Evolutionary conservation across 2,113 vertebrate species (phyloP).

Genomic region (Leptobrachium leishanense): DNA sequence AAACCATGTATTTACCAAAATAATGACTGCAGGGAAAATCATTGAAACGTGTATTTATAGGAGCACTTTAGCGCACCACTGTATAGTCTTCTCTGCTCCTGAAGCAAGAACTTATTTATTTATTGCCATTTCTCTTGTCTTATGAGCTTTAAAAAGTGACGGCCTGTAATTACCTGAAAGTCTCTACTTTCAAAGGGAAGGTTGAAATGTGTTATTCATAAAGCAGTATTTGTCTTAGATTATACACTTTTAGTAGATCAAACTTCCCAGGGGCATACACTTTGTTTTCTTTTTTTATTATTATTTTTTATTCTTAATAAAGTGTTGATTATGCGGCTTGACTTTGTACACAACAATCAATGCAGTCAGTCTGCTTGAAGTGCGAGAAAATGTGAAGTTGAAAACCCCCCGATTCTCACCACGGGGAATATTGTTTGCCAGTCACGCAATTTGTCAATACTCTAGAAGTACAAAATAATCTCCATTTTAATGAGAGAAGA

Average conservation of each 20-base stretch:
- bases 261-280: background rate
- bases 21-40: too few species aligned
- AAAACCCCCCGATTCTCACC: conserved; percentile 21
- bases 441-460: conserved; percentile 37
- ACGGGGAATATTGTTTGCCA: conserved; percentile 28
- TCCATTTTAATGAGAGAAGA: conserved; percentile 45
- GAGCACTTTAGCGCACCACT: too few species aligned
- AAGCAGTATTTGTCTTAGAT: background rate
- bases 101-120: too few species aligned
- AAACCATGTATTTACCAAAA: too few species aligned
- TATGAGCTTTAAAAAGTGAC: background rate
- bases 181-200: background rate
- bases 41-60: too few species aligned
- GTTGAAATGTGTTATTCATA: background rate
- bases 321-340: conserved; percentile 28
- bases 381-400: conserved; percentile 14
- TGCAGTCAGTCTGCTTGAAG: conserved; percentile 24
- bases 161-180: background rate
- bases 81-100: too few species aligned
- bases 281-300: background rate
- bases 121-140: too few species aligned
- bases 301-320: conserved; percentile 18
- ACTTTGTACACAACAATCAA: conserved; percentile 14
- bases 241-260: conserved; percentile 4
- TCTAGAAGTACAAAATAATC: conserved; percentile 46